Conservation (phyloP, 2,797 vertebrate genomes). For the Podarcis lilfordi region DNA sequence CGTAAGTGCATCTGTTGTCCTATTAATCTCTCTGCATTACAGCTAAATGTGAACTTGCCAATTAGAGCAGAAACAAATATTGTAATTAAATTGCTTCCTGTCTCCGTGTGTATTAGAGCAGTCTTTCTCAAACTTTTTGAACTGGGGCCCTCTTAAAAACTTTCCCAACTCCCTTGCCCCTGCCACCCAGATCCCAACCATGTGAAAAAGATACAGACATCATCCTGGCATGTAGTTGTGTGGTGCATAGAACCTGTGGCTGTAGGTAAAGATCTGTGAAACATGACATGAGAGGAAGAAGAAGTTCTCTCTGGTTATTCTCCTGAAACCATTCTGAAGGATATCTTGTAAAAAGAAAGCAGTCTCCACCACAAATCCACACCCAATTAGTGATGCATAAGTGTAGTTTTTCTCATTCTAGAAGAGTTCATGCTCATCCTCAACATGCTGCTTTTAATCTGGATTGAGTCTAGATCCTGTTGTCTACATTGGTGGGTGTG, state of each 20-base stretch:
- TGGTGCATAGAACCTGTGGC: background rate
- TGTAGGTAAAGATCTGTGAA: background rate
- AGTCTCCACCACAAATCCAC: background rate
- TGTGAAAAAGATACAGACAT: background rate
- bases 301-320: background rate
- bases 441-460: too few species aligned
- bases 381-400: too few species aligned
- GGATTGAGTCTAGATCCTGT: too few species aligned
- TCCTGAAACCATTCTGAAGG: too few species aligned
- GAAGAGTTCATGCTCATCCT: too few species aligned
- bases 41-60: background rate
- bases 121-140: slow-evolving; percentile 4
- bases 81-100: slow-evolving; percentile 6
- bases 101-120: background rate
- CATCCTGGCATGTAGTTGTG: background rate
- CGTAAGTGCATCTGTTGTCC: slow-evolving; percentile 3
- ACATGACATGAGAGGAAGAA: background rate
- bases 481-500: too few species aligned
- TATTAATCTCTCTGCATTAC: slow-evolving; percentile 15
- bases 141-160: background rate
- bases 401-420: too few species aligned
- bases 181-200: background rate
- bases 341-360: background rate
- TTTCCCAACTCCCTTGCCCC: background rate
- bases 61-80: slow-evolving; percentile 4